Evolutionary conservation across 53 echinoderm and acorn worm genomes (phyloP), one percentile per base, ranked within the genome.

Genomic region (Crossaster papposus): DNA sequence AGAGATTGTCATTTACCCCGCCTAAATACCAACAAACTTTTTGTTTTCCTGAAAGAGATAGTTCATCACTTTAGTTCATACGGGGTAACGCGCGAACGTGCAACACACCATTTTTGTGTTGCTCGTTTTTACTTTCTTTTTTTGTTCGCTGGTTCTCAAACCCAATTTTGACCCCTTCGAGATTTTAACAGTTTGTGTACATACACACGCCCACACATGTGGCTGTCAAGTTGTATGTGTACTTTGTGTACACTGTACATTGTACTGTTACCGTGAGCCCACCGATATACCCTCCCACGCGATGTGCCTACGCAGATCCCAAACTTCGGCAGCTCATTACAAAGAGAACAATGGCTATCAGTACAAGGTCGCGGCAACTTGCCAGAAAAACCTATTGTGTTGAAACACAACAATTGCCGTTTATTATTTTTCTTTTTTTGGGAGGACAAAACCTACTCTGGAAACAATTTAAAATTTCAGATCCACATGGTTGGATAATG

Each of bases 151-250:
- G 72, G 72, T 30, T 2, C 26, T 28, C 72, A 71, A 23, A 13
- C 4, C 3, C 10, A 28, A 10, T 2, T 26, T 14, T n/a, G n/a
- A 30, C 29, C 32, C 31, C 36, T 33, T 14, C 10, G 36, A 4
- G 24, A 23, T 11, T 74, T 13, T 36, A 35, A 74, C 35, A 23
- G 51, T 79, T 50, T 31, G 80, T 80, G 17, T 80, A 28, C 26
- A 80, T 80, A 80, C 80, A 80, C 55, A 80, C 80, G 80, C 80
- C 80, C 31, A 28, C 80, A 32, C 80, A 2, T 14, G 55, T 26
- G 33, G 26, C 14, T 44, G 78, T 30, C 71, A 74, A 34, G 75
- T 36, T 29, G 1, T 4, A 30, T 31, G n/a, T 74, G 75, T 33
- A 74, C 75, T 74, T 74, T 35, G 36, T 13, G 18, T 36, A 35